A percentile compares a stretch with the other conserved stretches of the same genome.
These are phyloP conservation scores for Nomia melanderi DNA, from an alignment of 1,140 invertebrate genomes.

Conservation along the genomic window DNA sequence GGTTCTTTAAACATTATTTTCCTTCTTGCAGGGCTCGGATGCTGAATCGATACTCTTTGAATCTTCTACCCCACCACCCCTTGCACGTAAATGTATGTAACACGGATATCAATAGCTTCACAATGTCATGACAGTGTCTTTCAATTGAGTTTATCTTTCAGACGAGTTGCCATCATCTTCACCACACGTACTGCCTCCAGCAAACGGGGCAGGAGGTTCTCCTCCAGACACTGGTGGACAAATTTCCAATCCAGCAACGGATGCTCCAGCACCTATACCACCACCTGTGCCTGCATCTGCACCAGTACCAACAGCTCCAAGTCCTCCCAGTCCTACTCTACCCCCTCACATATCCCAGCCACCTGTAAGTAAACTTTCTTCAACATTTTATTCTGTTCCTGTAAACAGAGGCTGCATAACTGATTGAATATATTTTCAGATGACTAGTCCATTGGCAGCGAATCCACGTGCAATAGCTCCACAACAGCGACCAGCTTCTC, in stretches of 20 bases:
- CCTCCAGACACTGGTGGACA: conserved; percentile 80
- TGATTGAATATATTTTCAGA: conserved; percentile 66
- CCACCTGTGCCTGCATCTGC: conserved; percentile 79
- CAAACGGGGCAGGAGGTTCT: conserved; percentile 79
- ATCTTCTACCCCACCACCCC: conserved; percentile 84
- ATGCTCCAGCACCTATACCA: conserved; percentile 79
- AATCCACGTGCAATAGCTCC: conserved; percentile 81
- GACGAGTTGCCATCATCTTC: conserved; percentile 81
- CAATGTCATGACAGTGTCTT: too few species aligned
- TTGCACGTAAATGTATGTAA: conserved; percentile 82
- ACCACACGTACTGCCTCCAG: conserved; percentile 81
- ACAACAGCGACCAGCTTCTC: conserved; percentile 77
- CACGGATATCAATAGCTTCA: not conserved
- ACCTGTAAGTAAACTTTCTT: conserved; percentile 75
- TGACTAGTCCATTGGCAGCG: conserved; percentile 81
- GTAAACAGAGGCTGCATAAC: not conserved
- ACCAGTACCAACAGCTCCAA: conserved; percentile 79
- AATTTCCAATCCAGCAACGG: conserved; percentile 80
- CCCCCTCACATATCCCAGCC: conserved; percentile 80
- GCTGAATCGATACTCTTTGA: conserved; percentile 88
- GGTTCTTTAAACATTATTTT: not conserved
- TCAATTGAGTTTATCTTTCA: conserved; percentile 43
- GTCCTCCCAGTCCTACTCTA: conserved; percentile 80
- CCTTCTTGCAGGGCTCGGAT: conserved; percentile 83
- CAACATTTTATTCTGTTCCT: not conserved